Evolutionary conservation across 92 coral and sea anemone species (phyloP).

Genomic region (Paragorgia papillata): DNA sequence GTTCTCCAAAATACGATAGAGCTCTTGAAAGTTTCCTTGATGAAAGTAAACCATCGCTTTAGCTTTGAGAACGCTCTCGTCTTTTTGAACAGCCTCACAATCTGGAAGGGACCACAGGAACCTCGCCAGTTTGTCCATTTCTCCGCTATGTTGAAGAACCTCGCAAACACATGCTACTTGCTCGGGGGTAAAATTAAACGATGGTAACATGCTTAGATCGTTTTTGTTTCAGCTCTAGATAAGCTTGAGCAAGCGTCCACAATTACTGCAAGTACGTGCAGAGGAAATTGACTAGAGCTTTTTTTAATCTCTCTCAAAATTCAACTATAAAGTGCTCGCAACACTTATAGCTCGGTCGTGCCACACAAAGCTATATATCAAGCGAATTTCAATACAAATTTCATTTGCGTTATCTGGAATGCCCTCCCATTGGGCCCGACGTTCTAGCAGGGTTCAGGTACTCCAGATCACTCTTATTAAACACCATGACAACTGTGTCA

Average conservation of each 20-base stretch:
- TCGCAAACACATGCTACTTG: slow-evolving; percentile 99
- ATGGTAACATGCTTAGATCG: slow-evolving; percentile 84
- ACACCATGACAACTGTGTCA: slow-evolving; percentile 37
- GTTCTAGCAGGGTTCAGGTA: background rate
- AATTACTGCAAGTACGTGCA: no score
- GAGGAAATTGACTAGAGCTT: background rate
- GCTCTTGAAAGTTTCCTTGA: slow-evolving; percentile 98
- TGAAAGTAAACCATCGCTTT: slow-evolving; percentile 96
- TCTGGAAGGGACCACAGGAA: slow-evolving; percentile 99
- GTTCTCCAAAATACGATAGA: slow-evolving; percentile 96
- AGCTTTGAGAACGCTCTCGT: slow-evolving; percentile 98
- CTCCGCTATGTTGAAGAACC: slow-evolving; percentile 98
- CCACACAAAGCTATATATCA: background rate
- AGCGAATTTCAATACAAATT: slow-evolving; percentile 8
- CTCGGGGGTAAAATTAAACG: slow-evolving; percentile 99
- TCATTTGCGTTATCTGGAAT: slow-evolving; percentile 34
- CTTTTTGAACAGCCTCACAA: slow-evolving; percentile 96
- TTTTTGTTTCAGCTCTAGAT: background rate
- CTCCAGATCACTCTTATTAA: slow-evolving; percentile 9
- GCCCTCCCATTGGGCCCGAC: slow-evolving; percentile 41
- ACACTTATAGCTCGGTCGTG: background rate
- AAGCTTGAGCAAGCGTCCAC: no score
- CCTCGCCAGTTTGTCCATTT: slow-evolving; percentile 96
- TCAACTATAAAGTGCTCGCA: background rate
- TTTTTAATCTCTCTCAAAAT: background rate